A percentile compares a stretch with the other conserved stretches of the same genome.
Evolutionary conservation across 2,888 invertebrate species (phyloP).

Genomic region (Micoletzkya japonica): DNA sequence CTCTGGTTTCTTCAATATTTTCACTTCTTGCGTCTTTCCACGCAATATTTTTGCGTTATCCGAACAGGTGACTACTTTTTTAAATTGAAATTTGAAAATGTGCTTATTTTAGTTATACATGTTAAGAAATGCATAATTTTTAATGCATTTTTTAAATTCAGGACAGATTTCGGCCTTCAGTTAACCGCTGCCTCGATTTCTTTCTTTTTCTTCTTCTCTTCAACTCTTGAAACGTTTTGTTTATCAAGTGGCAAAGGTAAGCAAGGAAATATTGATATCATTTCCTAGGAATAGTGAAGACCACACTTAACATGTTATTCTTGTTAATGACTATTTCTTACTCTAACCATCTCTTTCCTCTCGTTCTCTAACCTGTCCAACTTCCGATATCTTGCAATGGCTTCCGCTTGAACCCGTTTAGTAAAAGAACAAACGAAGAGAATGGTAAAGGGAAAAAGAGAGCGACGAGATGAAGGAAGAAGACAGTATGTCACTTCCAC

Average conservation of each 20-base stretch:
- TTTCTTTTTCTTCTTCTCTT: conserved; percentile 42
- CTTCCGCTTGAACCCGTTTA: too few species aligned
- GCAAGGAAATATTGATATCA: too few species aligned
- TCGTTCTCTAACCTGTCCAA: too few species aligned
- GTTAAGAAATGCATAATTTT: not conserved
- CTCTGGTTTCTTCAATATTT: conserved; percentile 49
- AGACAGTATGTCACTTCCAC: too few species aligned
- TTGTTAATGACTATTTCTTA: conserved; percentile 2
- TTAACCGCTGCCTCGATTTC: conserved; percentile 38
- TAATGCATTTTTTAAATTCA: conserved; percentile 24
- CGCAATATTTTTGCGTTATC: conserved; percentile 52
- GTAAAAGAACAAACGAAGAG: too few species aligned
- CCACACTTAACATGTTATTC: not conserved
- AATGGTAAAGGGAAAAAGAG: too few species aligned
- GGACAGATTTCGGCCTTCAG: conserved; percentile 49
- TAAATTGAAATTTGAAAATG: not conserved
- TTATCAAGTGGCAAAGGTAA: conserved; percentile 34
- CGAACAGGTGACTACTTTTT: conserved; percentile 38
- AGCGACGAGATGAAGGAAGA: too few species aligned
- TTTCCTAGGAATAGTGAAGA: too few species aligned
- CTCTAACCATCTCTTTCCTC: too few species aligned
- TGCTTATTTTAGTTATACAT: not conserved
- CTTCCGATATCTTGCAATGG: too few species aligned
- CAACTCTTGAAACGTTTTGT: conserved; percentile 46
- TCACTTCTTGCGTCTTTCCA: conserved; percentile 53